phyloP scores from a whole-genome alignment of 2,888 invertebrate genomes.

The Melieria omissa region DNA sequence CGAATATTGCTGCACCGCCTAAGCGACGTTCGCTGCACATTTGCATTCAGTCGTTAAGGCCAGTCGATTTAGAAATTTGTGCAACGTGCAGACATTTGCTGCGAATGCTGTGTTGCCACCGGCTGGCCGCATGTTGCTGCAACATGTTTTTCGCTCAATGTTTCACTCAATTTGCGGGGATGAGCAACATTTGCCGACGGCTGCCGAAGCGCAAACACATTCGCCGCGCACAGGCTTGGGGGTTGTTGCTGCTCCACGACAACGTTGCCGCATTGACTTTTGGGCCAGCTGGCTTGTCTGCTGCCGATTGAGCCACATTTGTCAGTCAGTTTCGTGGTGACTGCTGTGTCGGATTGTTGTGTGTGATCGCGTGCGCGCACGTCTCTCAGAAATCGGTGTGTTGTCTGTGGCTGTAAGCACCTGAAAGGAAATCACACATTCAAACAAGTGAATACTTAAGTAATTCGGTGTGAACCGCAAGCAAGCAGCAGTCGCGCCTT shows the following conservation, averaged over 20 bases:
- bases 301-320: not conserved
- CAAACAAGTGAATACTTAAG: not conserved
- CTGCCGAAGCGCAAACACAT: not conserved
- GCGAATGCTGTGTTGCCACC: not conserved
- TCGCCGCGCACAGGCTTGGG: no score
- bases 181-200: not conserved
- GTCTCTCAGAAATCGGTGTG: not conserved
- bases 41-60: no score
- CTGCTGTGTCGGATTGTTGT: slow-evolving; percentile 7
- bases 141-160: not conserved
- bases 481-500: no score
- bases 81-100: not conserved
- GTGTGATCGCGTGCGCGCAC: not conserved
- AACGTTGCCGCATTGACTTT: no score
- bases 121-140: slow-evolving; percentile 6
- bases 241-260: no score
- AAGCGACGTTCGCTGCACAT: no score
- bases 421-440: not conserved
- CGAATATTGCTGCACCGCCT: no score
- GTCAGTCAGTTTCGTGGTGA: slow-evolving; percentile 23
- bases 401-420: not conserved
- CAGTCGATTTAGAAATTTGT: no score
- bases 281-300: not conserved
- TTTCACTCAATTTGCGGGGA: not conserved
- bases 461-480: not conserved